Percentiles rank a stretch among this genome's conserved stretches.
Conservation (phyloP, 2,888 invertebrate genomes). For the Scaptomyza tumidula region DNA sequence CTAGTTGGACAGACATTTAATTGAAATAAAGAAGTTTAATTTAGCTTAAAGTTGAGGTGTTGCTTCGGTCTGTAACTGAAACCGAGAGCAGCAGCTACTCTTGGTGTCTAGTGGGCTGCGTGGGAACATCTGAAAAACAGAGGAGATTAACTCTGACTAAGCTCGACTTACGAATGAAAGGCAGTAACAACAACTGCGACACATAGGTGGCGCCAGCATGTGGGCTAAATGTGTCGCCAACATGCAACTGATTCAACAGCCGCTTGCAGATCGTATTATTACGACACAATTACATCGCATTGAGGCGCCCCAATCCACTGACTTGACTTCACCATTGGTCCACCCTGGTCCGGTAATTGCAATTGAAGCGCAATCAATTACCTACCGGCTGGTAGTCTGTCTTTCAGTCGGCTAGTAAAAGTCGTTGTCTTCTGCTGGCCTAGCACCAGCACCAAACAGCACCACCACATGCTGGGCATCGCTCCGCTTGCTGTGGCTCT, state of each 20-base stretch:
- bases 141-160: slow-evolving; percentile 35
- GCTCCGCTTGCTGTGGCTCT: slow-evolving; percentile 53
- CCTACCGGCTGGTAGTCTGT: slow-evolving; percentile 75
- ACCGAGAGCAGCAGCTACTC: slow-evolving; percentile 25
- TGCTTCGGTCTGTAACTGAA: slow-evolving; percentile 53
- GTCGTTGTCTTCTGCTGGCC: slow-evolving; percentile 55
- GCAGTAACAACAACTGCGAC: slow-evolving; percentile 40
- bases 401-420: slow-evolving; percentile 46
- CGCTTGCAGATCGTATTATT: slow-evolving; percentile 65
- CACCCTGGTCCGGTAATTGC: slow-evolving; percentile 69
- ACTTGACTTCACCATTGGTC: slow-evolving; percentile 25
- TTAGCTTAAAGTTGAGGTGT: slow-evolving; percentile 69
- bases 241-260: slow-evolving; percentile 34
- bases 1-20: slow-evolving; percentile 56
- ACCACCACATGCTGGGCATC: slow-evolving; percentile 72
- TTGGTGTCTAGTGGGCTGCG: slow-evolving; percentile 45
- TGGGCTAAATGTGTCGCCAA: slow-evolving; percentile 64
- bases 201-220: slow-evolving; percentile 70
- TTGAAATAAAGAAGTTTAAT: slow-evolving; percentile 80
- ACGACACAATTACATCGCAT: slow-evolving; percentile 76
- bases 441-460: slow-evolving; percentile 23
- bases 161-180: slow-evolving; percentile 15
- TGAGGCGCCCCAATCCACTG: slow-evolving; percentile 32
- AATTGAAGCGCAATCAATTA: slow-evolving; percentile 82
- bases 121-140: slow-evolving; percentile 56